Base-by-base conservation (phyloP, 2,113 vertebrate genomes). In the Lampris megalopsis region DNA sequence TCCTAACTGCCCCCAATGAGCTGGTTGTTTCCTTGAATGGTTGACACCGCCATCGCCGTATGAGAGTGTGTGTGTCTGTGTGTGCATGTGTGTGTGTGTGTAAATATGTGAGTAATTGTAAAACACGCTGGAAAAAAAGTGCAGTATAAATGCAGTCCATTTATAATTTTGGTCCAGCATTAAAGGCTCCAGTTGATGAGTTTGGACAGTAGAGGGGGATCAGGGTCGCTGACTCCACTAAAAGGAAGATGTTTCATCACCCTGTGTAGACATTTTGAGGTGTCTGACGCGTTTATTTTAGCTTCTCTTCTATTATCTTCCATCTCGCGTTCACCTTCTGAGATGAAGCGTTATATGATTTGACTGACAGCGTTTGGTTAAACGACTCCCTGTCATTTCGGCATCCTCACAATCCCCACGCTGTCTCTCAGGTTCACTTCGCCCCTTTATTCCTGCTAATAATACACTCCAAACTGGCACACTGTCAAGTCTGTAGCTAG, bases 321-420 rank as follows among this genome's bases (percentile, higher is more conserved):
- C 50, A 76, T 81, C 63, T 82, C 36, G 47, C 7, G 0, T 58
- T 78, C 73, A 67, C 77, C 63, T 67, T 84, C 63, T 43, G 73
- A 61, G 57, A 65, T 58, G 59, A 24, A 24, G 24, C 24, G 24
- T 24, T 77, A 68, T 71, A 58, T 45, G 49, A 71, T 83, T 73
- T 83, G 82, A 86, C 77, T 86, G 86, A 80, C 75, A 71, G 82
- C 13, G 47, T 68, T 63, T 52, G 61, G 68, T 56, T 24, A 73
- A 63, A 88, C 85, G 38, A 67, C 69, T 83, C 71, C 49, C 59
- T 73, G 82, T 75, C 66, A 75, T 74, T 75, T 66, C 63, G 52
- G 50, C 75, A 81, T 63, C 58, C 43, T 71, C 59, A 70, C 74
- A 69, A 53, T 41, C 81, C 42, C 41, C 68, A 64, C 63, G 56